These are phyloP conservation scores for Microcebus murinus DNA, from an alignment of 2,113 vertebrate genomes.

Conservation along the genomic window DNA sequence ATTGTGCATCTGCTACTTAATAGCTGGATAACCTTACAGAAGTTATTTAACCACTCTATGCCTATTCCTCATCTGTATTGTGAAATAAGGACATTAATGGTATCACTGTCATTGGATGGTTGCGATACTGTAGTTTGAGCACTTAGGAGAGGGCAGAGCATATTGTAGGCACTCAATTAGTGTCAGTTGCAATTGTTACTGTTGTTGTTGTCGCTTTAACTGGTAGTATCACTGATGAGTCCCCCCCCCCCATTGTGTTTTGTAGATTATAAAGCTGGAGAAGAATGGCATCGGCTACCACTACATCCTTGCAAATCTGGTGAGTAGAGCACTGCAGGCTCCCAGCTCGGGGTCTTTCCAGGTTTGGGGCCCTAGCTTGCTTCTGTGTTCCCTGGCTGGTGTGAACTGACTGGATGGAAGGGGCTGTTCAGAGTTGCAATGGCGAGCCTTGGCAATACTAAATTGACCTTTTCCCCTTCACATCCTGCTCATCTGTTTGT, in stretches of 20 bases:
- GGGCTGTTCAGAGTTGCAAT: not conserved
- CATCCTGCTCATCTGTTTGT: not conserved
- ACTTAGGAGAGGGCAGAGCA: not conserved
- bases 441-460: not conserved
- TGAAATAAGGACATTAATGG: not conserved
- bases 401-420: not conserved
- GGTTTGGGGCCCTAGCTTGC: not conserved
- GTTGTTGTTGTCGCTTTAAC: not conserved
- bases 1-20: not conserved
- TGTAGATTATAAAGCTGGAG: constrained; percentile 95
- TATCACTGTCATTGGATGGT: not conserved
- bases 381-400: not conserved
- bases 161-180: not conserved
- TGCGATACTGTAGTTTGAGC: not conserved
- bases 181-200: not conserved
- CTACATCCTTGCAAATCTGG: constrained; percentile 98
- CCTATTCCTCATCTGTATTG: not conserved
- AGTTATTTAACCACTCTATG: not conserved
- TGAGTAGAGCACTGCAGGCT: constrained; percentile 83
- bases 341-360: not conserved
- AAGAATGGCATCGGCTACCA: constrained; percentile 98
- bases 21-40: not conserved
- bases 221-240: not conserved
- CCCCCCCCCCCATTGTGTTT: constrained; percentile 55
- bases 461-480: not conserved